Base-by-base conservation (phyloP, 2,113 vertebrate species). In the Eptesicus fuscus region DNA sequence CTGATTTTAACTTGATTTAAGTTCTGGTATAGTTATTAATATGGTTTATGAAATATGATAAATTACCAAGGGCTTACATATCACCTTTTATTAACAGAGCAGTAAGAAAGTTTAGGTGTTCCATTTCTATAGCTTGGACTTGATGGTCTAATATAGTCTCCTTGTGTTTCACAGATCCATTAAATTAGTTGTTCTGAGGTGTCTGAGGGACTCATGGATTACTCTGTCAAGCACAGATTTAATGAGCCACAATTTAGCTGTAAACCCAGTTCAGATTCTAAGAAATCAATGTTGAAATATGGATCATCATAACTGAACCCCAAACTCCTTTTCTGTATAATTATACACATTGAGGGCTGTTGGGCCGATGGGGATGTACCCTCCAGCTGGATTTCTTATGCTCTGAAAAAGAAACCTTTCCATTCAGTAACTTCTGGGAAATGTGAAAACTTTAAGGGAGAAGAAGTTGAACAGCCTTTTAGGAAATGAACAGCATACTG, bases 1-100 rank as follows among this genome's bases (percentile, higher is more conserved):
- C 90, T 97, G 63, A 95, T 96, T 95, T 97, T 80, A 95, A 90
- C 86, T 93, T 42, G 79, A 70, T 97, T 97, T 94, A 96, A 98
- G 97, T 93, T 69, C 30, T 83, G 32, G 61, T 77, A 2, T 56
- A 40, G 89, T 95, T 97, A 98, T 96, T 92, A 85, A 73, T 74
- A 96, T 2, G n/a, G 83, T 25, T 53, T 13, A 69, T 90, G 73
- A 97, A 97, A 95, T 88, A 92, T 91, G 53, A 95, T 95, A 85
- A n/a, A 92, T 67, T 67, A 97, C 93, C 2, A 83, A 97, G 90
- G 90, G 67, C n/a, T 42, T 51, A 73, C 4, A 61, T 65, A 76
- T 71, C 8, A 10, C 77, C 91, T 95, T 94, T 93, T 80, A 92
- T 96, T 91, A 94, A 96, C 69, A 90, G 95, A 85, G 14, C 44